Percentiles rank a stretch among this genome's conserved stretches.
Conservation (phyloP, 2,888 invertebrate species). For the Pseudanteris insignis region DNA sequence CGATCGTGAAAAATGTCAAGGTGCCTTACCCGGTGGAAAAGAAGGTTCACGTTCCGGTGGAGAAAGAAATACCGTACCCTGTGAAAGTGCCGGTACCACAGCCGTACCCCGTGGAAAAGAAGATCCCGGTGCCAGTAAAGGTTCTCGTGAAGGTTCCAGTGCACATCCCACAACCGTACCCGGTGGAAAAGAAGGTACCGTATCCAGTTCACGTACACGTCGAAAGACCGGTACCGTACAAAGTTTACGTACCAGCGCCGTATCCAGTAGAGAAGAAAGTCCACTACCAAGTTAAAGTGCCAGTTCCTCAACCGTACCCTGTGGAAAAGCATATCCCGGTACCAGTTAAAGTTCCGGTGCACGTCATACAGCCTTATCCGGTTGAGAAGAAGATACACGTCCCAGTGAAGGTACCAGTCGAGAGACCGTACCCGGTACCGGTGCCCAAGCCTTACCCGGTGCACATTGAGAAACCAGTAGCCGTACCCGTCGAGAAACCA, state of each 20-base stretch:
- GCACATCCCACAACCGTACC: conserved; percentile 64
- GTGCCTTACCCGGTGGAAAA: conserved; percentile 76
- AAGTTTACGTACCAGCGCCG: conserved; percentile 64
- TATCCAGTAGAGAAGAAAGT: conserved; percentile 71
- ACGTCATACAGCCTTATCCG: conserved; percentile 72
- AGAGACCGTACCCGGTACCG: conserved; percentile 74
- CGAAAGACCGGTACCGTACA: conserved; percentile 64
- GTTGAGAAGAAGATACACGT: conserved; percentile 78
- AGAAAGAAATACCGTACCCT: conserved; percentile 71
- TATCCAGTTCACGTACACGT: conserved; percentile 64
- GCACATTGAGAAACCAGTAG: conserved; percentile 78
- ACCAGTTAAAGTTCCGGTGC: conserved; percentile 74
- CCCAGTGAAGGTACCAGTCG: conserved; percentile 78
- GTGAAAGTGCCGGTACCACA: conserved; percentile 69
- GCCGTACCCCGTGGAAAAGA: conserved; percentile 70
- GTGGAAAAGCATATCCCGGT: conserved; percentile 79
- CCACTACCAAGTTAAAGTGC: conserved; percentile 76
- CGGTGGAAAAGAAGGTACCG: conserved; percentile 64
- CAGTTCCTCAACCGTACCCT: conserved; percentile 73
- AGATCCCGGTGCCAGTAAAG: conserved; percentile 63
- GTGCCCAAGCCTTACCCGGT: conserved; percentile 67
- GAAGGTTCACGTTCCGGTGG: conserved; percentile 74
- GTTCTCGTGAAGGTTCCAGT: conserved; percentile 67
- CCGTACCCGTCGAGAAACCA: conserved; percentile 75
- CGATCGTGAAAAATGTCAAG: conserved; percentile 64